A percentile compares a stretch with the other conserved stretches of the same genome.
Conservation (phyloP, 2,888 invertebrate genomes). For the Drosophila longiperda region DNA sequence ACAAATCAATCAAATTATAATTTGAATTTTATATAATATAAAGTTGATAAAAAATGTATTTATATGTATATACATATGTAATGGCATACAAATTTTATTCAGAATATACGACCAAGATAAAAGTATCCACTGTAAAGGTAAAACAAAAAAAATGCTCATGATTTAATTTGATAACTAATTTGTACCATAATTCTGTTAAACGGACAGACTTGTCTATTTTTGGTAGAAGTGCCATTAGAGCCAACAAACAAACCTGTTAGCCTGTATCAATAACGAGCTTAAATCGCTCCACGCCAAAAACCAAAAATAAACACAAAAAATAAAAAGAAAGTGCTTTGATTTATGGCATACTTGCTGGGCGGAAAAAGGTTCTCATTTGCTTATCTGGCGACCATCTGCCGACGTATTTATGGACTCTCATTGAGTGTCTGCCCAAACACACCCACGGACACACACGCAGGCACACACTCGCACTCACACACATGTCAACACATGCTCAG, state of each 20-base stretch:
- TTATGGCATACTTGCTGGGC: constrained; percentile 57
- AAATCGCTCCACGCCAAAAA: constrained; percentile 34
- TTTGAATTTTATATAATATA: background rate
- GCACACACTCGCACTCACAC: background rate
- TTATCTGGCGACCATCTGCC: constrained; percentile 71
- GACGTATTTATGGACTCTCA: constrained; percentile 55
- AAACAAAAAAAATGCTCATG: background rate
- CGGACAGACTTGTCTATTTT: constrained; percentile 12
- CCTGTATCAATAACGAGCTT: constrained; percentile 70
- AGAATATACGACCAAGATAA: background rate
- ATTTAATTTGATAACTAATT: constrained; percentile 22
- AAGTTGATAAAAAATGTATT: background rate
- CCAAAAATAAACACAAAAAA: constrained; percentile 11
- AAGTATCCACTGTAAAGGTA: background rate
- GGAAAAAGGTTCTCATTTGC: constrained; percentile 34
- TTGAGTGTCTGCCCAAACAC: constrained; percentile 23
- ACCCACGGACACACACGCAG: background rate
- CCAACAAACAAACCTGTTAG: constrained; percentile 68
- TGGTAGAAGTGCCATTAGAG: constrained; percentile 44
- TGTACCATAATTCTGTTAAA: constrained; percentile 20
- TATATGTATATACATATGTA: background rate
- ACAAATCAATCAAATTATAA: background rate
- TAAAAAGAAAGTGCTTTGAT: constrained; percentile 53
- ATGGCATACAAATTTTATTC: background rate
- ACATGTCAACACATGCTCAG: constrained; percentile 24